Conservation (phyloP, 2,113 vertebrate species). For the Syrrhaptes paradoxus region DNA sequence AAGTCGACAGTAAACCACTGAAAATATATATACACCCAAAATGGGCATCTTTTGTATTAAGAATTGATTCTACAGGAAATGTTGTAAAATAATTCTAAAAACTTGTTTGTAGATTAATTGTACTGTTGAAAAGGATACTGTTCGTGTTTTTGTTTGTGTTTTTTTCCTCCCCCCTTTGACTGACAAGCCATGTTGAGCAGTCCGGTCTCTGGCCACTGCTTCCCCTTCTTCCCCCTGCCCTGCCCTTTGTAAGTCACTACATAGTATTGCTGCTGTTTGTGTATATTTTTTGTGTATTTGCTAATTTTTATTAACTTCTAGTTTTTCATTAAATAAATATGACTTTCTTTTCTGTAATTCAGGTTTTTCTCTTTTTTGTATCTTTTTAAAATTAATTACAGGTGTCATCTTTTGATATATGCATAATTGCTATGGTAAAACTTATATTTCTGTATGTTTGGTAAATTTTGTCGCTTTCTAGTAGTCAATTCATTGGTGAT, state of each 20-base stretch:
- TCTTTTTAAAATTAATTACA: constrained; percentile 72
- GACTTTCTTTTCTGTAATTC: constrained; percentile 96
- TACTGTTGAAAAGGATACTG: constrained; percentile 82
- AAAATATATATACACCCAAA: constrained; percentile 83
- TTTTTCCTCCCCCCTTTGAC: constrained; percentile 66
- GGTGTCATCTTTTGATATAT: constrained; percentile 75
- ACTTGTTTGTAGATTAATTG: constrained; percentile 95
- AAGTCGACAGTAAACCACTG: constrained; percentile 86
- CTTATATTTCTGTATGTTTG: constrained; percentile 68
- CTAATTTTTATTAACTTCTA: constrained; percentile 93
- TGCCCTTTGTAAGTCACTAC: constrained; percentile 81
- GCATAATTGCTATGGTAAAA: constrained; percentile 72
- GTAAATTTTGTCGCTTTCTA: constrained; percentile 68
- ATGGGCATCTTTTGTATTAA: constrained; percentile 90
- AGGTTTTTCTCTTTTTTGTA: constrained; percentile 76
- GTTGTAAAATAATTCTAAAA: constrained; percentile 94
- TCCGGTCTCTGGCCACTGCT: constrained; percentile 62
- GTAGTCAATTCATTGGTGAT: constrained; percentile 74
- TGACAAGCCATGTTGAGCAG: constrained; percentile 80
- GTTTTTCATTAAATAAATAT: constrained; percentile 99
- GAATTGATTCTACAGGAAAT: constrained; percentile 83
- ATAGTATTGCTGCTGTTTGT: constrained; percentile 89
- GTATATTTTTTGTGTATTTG: constrained; percentile 83
- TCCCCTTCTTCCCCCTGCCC: constrained; percentile 11
- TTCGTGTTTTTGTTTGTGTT: constrained; percentile 70